Percentiles rank a stretch among this genome's conserved stretches.
These are phyloP conservation scores for Drosophila nebulosa DNA, from an alignment of 1,140 invertebrate species.

Conservation along the genomic window DNA sequence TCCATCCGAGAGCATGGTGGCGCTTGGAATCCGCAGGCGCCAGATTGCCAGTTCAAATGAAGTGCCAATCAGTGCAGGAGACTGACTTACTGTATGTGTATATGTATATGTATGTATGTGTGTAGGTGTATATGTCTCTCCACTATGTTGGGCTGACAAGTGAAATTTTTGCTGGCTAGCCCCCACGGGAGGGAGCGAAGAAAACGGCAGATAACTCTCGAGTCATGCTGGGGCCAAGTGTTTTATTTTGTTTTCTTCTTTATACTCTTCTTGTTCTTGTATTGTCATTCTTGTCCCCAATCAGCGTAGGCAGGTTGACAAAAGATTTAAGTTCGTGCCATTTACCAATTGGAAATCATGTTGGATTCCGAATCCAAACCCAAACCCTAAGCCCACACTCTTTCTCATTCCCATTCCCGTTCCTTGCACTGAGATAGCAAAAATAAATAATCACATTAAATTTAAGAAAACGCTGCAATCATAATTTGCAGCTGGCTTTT, in stretches of 20 bases:
- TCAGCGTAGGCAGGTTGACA: neutral
- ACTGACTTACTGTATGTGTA: neutral
- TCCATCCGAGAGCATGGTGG: neutral
- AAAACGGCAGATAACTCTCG: neutral
- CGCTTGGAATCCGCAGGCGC: slow-evolving; percentile 8
- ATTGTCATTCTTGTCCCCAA: neutral
- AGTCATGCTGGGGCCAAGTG: neutral
- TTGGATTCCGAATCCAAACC: neutral
- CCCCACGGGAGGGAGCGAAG: neutral
- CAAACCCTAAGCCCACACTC: neutral
- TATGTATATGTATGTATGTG: too few species aligned
- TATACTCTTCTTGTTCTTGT: neutral
- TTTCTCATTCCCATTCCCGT: too few species aligned
- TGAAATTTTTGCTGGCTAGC: neutral
- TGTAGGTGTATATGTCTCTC: too few species aligned
- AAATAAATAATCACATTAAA: slow-evolving; percentile 47
- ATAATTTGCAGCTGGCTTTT: slow-evolving; percentile 40
- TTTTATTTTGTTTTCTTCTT: neutral
- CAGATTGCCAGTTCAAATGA: slow-evolving; percentile 38
- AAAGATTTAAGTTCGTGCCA: neutral
- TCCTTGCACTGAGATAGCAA: slow-evolving; percentile 14
- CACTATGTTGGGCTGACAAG: neutral
- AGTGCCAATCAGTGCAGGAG: slow-evolving; percentile 43
- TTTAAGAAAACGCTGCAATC: slow-evolving; percentile 43
- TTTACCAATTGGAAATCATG: neutral